Evolutionary conservation across 2,888 invertebrate genomes (phyloP), one percentile per base, ranked within the genome.

Genomic region (Lapara coniferarum): DNA sequence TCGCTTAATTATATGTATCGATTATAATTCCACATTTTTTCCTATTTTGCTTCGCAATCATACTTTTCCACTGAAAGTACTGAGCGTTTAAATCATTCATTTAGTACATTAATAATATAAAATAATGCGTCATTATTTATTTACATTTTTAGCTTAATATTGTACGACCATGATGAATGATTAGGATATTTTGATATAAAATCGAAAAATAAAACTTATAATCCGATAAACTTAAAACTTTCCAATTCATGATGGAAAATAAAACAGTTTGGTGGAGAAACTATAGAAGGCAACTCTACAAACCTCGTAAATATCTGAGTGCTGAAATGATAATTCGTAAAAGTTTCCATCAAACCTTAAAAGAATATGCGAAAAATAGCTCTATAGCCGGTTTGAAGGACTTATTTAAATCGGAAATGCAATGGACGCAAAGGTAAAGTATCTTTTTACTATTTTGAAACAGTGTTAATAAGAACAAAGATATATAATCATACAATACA

Each of bases 281-380:
- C 46, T 63, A 63, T 16, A 63, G 63, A 13, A 46, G 7, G 16
- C 63, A 46, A 13, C 12, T 49, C 12, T 46, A 19, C 49, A 63
- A 63, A 19, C 63, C 46, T 6, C 16, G 19, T 12, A 46, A 19
- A 19, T 25, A 49, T 46, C 19, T 63, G 46, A 49, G 13, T 12
- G 3, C 13, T 3, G 86, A 91, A 80, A 83, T 86, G 83, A 76
- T 94, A 68, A 7, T 90, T 56, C 78, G 92, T 46, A 84, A 80
- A 72, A 86, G 87, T 79, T 77, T 92, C 57, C 63, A 73, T 63
- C 78, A 84, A 70, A 84, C 86, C 10, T n/a, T 85, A 10, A 81
- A 81, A 70, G 90, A 94, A 74, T 88, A 89, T 74, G 19, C 80
- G 25, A 58, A 70, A 4, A 80, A 85, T 63, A 81, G 85, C 69